Evolutionary conservation across 2,888 invertebrate species (phyloP).

Genomic region (Pardosa pseudoannulata): DNA sequence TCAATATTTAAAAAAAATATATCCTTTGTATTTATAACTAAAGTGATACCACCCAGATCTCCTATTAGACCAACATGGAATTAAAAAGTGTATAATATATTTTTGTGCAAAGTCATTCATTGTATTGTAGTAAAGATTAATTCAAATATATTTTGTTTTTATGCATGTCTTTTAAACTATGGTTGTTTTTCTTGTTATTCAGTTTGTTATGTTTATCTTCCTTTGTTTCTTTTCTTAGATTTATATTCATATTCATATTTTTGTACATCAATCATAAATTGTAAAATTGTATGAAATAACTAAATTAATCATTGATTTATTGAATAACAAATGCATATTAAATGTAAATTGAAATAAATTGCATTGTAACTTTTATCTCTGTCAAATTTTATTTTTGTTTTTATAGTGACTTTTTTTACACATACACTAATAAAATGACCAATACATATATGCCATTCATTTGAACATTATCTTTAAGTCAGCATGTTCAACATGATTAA

Average conservation of each 20-base stretch:
- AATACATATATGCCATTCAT: too few relatives aligned
- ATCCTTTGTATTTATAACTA: too few relatives aligned
- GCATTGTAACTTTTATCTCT: constrained; percentile 13
- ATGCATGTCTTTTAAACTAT: constrained; percentile 28
- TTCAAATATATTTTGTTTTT: not conserved
- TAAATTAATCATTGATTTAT: not conserved
- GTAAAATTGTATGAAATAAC: not conserved
- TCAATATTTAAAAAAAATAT: too few relatives aligned
- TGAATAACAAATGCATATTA: not conserved
- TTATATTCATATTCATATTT: constrained; percentile 47
- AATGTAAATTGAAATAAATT: constrained; percentile 5
- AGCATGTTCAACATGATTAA: too few relatives aligned
- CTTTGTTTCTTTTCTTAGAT: constrained; percentile 54
- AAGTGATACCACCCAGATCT: too few relatives aligned
- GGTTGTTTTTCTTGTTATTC: constrained; percentile 23
- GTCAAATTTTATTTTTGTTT: too few relatives aligned
- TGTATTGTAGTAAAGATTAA: not conserved
- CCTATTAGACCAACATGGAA: too few relatives aligned
- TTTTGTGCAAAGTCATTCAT: not conserved
- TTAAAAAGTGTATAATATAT: not conserved
- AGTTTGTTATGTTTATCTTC: constrained; percentile 63
- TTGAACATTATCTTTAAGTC: too few relatives aligned
- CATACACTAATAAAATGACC: too few relatives aligned
- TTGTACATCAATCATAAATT: constrained; percentile 30
- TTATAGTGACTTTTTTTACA: too few relatives aligned